Evolutionary conservation across 2,888 invertebrate species (phyloP).

Genomic region (Tricholauxania praeusta): DNA sequence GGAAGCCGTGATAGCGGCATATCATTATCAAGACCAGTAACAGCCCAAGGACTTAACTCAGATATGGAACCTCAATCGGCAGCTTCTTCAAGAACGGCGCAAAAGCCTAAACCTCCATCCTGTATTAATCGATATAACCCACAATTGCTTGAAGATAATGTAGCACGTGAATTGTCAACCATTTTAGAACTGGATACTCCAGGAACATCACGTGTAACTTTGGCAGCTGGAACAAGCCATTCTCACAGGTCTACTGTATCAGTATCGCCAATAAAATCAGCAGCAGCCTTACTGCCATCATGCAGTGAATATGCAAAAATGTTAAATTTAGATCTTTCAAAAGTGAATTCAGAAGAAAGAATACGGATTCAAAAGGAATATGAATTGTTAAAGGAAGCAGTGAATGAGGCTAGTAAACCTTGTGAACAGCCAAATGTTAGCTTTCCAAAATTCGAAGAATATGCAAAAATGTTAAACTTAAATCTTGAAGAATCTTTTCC

Average conservation of each 20-base stretch:
- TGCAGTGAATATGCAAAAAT: constrained; percentile 70
- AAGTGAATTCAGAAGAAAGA: constrained; percentile 67
- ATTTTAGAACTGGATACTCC: constrained; percentile 79
- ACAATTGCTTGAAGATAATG: constrained; percentile 60
- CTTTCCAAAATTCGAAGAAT: constrained; percentile 68
- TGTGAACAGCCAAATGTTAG: no score
- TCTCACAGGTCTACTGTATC: no score
- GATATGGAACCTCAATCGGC: constrained; percentile 52
- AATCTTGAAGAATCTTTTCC: constrained; percentile 48
- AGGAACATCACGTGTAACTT: constrained; percentile 68
- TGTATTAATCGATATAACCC: constrained; percentile 64
- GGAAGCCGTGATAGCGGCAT: constrained; percentile 66
- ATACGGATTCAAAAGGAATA: constrained; percentile 51
- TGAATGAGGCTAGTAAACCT: no score
- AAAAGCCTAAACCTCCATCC: constrained; percentile 57
- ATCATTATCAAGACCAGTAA: constrained; percentile 63
- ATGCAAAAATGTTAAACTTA: constrained; percentile 69
- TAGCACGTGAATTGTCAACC: constrained; percentile 75
- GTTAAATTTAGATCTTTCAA: constrained; percentile 65
- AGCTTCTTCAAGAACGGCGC: constrained; percentile 46
- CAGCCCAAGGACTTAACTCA: constrained; percentile 56
- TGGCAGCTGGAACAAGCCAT: constrained; percentile 37
- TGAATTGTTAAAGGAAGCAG: no score
- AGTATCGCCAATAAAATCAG: no score
- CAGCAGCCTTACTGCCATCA: constrained; percentile 52